These are phyloP conservation scores for Darevskia nairensis DNA, from an alignment of 2,797 vertebrate genomes.

Conservation along the genomic window DNA sequence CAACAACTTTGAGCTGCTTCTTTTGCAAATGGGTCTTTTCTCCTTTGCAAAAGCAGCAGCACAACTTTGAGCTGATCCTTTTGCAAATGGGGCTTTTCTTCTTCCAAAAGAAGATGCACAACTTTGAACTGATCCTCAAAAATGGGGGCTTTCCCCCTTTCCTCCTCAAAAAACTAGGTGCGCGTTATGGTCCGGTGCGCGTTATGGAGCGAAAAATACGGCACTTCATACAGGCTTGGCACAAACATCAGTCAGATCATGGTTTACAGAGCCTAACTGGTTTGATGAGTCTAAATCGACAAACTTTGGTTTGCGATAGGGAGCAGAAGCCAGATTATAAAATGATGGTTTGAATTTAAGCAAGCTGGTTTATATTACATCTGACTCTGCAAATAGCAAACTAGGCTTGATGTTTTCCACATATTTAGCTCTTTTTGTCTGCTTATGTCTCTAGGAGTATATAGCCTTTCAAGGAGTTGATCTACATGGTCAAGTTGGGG, in stretches of 20 bases:
- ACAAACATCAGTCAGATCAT: background rate
- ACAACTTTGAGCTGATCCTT: no score
- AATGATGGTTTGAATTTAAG: background rate
- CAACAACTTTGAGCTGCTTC: no score
- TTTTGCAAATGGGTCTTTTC: no score
- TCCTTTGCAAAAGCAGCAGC: no score
- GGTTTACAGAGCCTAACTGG: background rate
- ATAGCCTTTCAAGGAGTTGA: background rate
- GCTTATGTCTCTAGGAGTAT: background rate
- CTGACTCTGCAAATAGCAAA: background rate
- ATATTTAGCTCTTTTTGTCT: background rate
- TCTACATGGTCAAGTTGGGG: background rate
- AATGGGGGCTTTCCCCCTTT: no score
- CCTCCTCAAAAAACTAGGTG: no score
- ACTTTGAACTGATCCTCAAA: no score
- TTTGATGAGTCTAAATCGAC: background rate
- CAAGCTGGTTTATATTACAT: background rate
- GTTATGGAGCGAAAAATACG: no score
- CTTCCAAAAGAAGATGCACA: no score
- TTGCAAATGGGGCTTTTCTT: no score
- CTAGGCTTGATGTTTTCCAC: background rate
- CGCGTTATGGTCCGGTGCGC: no score
- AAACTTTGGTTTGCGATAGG: background rate
- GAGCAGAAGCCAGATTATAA: background rate
- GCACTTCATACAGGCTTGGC: background rate